Base-by-base conservation (phyloP, 2,888 invertebrate genomes). In the Drosophila quinaria region DNA sequence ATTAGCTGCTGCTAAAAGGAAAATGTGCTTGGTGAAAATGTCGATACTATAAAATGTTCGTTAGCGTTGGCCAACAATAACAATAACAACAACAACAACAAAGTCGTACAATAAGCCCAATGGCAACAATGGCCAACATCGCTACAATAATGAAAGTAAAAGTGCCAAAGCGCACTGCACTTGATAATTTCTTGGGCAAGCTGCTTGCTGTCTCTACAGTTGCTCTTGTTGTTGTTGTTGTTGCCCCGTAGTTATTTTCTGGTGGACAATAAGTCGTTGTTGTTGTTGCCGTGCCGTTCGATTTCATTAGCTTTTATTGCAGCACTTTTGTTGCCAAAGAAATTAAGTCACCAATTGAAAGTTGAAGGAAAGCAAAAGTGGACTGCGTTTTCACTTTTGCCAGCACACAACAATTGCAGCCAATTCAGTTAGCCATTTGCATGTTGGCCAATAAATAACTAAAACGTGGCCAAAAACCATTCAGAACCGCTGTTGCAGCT, bases 271-370 rank as follows among this genome's bases (percentile, higher is more conserved):
- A 69, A 74, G 58, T 54, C 68, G 56, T 72, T 74, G 66, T 67
- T 62, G 68, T 67, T 62, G 68, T 65, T 66, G 72, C 58, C 63
- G 55, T 61, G 49, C 58, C 63, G 83, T 81, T 90, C 87, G 90
- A 88, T 90, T 88, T 87, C 87, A 88, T 87, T 90, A 90, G 87
- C 70, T 83, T 83, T 78, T 82, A 84, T 82, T 82, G 84, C 84
- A 83, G 79, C 84, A 81, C 71, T 78, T 82, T 76, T 80, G 71
- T 80, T 74, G 72, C 65, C 72, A 62, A 81, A 63, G 88, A 88
- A 90, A 89, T 87, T 82, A 89, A 90, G 90, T 89, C 84, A 81
- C 87, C 80, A 79, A 87, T 74, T 76, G 89, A 90, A 90, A 90
- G 89, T 80, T 87, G 39, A 76, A 79, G 70, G 70, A 89, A 89